Percentiles rank a stretch among this genome's conserved stretches.
phyloP scores from a whole-genome alignment of 1,140 invertebrate genomes.

The Brachionus sp. region DNA sequence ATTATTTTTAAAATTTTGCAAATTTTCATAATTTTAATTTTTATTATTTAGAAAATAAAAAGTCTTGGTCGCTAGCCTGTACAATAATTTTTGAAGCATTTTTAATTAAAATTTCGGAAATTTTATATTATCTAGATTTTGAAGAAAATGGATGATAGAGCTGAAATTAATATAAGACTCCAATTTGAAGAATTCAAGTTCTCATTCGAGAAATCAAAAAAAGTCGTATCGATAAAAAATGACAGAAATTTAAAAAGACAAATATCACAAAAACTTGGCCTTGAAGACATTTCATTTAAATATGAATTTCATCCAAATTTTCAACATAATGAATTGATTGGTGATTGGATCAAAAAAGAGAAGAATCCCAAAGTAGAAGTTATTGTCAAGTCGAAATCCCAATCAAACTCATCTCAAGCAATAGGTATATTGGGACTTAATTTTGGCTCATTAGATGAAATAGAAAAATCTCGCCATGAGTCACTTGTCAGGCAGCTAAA shows the following conservation, averaged over 20 bases:
- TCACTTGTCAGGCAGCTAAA: not conserved
- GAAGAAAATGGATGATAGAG: not conserved
- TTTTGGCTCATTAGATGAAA: not conserved
- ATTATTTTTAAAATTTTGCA: not conserved
- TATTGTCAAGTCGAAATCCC: not conserved
- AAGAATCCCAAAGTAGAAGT: not conserved
- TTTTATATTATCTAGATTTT: not conserved
- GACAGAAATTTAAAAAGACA: not conserved
- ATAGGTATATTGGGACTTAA: not conserved
- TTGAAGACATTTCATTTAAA: not conserved
- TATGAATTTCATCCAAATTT: not conserved
- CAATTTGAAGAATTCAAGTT: not conserved
- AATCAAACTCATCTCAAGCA: not conserved
- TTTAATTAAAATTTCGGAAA: not conserved
- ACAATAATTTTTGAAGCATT: not conserved
- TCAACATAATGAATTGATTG: not conserved
- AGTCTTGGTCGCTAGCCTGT: not conserved
- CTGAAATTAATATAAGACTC: not conserved
- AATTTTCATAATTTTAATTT: not conserved
- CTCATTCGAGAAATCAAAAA: not conserved
- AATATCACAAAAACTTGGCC: not conserved
- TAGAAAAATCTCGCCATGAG: not conserved
- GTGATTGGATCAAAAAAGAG: not conserved
- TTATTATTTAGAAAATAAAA: not conserved
- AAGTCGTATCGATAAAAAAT: not conserved